Conservation (phyloP, 2,888 invertebrate species). For the Zelleria hepariella region DNA sequence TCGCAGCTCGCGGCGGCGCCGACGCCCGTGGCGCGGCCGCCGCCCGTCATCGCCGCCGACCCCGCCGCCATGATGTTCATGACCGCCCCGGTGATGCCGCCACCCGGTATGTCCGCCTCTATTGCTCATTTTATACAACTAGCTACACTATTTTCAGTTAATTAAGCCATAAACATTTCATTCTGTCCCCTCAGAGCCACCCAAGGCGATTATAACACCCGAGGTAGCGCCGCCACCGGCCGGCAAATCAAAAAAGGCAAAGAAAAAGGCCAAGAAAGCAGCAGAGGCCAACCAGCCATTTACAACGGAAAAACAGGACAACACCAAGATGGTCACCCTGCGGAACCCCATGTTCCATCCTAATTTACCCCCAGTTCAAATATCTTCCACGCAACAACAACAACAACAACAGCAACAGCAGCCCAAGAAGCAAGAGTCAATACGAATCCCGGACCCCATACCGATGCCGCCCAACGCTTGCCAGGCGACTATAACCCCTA, state of each 20-base stretch:
- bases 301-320: constrained; percentile 29
- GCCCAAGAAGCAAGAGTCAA: constrained; percentile 39
- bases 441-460: constrained; percentile 57
- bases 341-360: constrained; percentile 85
- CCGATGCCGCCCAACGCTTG: constrained; percentile 61
- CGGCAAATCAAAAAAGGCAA: constrained; percentile 57
- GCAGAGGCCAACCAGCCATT: constrained; percentile 23
- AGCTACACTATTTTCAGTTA: too few relatives aligned
- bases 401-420: constrained; percentile 27
- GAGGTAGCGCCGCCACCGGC: constrained; percentile 16
- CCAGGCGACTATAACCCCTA: constrained; percentile 66
- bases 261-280: constrained; percentile 65
- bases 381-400: too few relatives aligned
- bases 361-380: constrained; percentile 53
- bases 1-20: constrained; percentile 43
- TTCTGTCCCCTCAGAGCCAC: constrained; percentile 34
- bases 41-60: constrained; percentile 60
- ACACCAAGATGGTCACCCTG: constrained; percentile 80
- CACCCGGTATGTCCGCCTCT: not conserved
- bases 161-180: too few relatives aligned
- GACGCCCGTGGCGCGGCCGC: constrained; percentile 50
- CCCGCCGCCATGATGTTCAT: constrained; percentile 44
- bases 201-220: constrained; percentile 38
- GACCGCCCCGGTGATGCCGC: constrained; percentile 11
- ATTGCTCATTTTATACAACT: too few relatives aligned